These are phyloP conservation scores for Naso thynnoides DNA, from an alignment of 2,797 vertebrate species.

Conservation along the genomic window DNA sequence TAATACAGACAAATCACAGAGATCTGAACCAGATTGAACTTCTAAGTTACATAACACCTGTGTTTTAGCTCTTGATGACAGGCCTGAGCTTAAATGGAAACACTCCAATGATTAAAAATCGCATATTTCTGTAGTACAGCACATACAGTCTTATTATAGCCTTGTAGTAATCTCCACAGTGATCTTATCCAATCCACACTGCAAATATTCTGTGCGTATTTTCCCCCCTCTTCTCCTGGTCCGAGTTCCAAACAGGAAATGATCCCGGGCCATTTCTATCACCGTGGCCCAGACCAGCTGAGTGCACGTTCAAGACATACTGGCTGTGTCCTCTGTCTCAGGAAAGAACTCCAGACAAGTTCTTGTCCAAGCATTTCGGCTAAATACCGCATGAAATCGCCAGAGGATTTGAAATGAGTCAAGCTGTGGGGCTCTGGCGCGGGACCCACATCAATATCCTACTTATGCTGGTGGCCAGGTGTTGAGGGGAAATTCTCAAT, in stretches of 20 bases:
- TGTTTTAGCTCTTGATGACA: background rate
- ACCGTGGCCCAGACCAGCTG: constrained; percentile 37
- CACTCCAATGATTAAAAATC: background rate
- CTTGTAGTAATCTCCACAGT: constrained; percentile 24
- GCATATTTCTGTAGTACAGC: constrained; percentile 4
- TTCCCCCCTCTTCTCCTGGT: constrained; percentile 38
- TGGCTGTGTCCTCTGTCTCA: constrained; percentile 60
- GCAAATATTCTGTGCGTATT: constrained; percentile 48
- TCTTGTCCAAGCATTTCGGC: constrained; percentile 71
- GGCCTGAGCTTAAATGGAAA: background rate
- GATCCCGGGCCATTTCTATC: constrained; percentile 61
- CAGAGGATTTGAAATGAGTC: constrained; percentile 67
- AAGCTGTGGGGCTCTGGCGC: constrained; percentile 73
- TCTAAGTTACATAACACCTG: background rate
- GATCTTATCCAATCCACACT: constrained; percentile 40
- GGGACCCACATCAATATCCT: constrained; percentile 72
- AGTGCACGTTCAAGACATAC: constrained; percentile 54
- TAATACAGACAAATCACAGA: background rate
- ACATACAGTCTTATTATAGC: constrained; percentile 19
- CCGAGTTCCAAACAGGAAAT: constrained; percentile 71
- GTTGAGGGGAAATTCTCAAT: constrained; percentile 81
- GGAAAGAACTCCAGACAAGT: constrained; percentile 75
- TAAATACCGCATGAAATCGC: constrained; percentile 73
- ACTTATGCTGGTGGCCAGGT: constrained; percentile 81
- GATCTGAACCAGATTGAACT: background rate